phyloP scores from a whole-genome alignment of 2,113 vertebrate species.

The Onychostruthus taczanowskii region DNA sequence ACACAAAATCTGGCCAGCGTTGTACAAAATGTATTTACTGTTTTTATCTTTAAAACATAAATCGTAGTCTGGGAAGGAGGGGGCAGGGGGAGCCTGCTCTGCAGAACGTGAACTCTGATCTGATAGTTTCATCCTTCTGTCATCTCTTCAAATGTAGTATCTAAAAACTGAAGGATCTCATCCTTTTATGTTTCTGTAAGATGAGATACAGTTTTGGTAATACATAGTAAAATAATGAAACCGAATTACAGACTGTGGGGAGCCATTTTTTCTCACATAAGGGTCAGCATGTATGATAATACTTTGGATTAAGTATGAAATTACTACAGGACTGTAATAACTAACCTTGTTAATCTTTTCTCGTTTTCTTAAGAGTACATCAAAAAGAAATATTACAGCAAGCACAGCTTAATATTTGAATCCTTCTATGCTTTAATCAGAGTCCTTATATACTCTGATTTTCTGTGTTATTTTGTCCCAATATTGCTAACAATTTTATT shows the following conservation, averaged over 20 bases:
- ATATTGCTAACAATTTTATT: not conserved
- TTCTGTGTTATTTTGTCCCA: not conserved
- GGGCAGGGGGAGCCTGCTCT: not conserved
- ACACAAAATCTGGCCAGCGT: slow-evolving; percentile 19
- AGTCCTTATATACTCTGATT: not conserved
- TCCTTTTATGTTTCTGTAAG: not conserved
- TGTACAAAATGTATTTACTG: not conserved
- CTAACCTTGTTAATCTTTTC: slow-evolving; percentile 30
- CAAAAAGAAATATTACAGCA: not conserved
- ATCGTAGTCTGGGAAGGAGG: not conserved
- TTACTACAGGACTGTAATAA: not conserved
- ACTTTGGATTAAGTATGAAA: slow-evolving; percentile 31
- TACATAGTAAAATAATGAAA: not conserved
- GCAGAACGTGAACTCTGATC: not conserved
- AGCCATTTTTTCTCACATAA: not conserved
- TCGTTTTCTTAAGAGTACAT: slow-evolving; percentile 22
- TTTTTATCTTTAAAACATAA: slow-evolving; percentile 41
- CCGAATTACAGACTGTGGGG: not conserved
- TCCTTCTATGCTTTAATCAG: not conserved
- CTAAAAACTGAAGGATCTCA: not conserved
- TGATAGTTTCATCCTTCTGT: slow-evolving; percentile 9
- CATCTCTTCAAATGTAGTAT: not conserved
- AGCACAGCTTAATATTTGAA: not conserved
- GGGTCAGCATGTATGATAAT: not conserved
- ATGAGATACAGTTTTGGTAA: not conserved